Evolutionary conservation across 2,888 invertebrate species (phyloP).

Genomic region (Sisyra terminalis): DNA sequence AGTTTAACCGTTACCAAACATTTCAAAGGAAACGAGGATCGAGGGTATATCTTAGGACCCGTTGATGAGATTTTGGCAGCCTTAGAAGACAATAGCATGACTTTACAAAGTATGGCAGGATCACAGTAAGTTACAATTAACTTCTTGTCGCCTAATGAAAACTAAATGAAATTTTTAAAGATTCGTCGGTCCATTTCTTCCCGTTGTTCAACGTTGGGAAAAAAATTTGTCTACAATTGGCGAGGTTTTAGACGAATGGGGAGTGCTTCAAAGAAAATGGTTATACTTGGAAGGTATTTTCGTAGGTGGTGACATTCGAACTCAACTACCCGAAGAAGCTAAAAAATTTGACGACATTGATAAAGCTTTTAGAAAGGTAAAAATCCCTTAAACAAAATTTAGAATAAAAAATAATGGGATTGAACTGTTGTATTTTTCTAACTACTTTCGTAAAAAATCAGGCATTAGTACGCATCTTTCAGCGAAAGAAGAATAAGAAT

Average conservation of each 20-base stretch:
- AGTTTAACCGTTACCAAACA: constrained; percentile 48
- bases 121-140: constrained; percentile 40
- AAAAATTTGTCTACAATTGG: constrained; percentile 59
- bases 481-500: too few relatives aligned
- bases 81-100: constrained; percentile 80
- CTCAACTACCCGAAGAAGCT: constrained; percentile 78
- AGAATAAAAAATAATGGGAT: constrained; percentile 1
- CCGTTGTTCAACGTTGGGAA: constrained; percentile 75
- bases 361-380: constrained; percentile 54
- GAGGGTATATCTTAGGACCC: constrained; percentile 65
- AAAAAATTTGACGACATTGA: constrained; percentile 84
- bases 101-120: constrained; percentile 79
- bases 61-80: constrained; percentile 69
- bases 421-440: background rate
- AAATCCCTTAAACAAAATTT: constrained; percentile 5
- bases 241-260: constrained; percentile 80
- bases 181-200: constrained; percentile 78
- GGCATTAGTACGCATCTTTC: too few relatives aligned
- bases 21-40: constrained; percentile 55
- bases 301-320: constrained; percentile 73
- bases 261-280: constrained; percentile 78
- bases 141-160: background rate
- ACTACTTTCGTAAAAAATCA: background rate
- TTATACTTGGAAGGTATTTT: constrained; percentile 85
- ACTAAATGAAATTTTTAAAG: constrained; percentile 23